Conservation (phyloP, 2,888 invertebrate genomes). For the Odontothrips loti region DNA sequence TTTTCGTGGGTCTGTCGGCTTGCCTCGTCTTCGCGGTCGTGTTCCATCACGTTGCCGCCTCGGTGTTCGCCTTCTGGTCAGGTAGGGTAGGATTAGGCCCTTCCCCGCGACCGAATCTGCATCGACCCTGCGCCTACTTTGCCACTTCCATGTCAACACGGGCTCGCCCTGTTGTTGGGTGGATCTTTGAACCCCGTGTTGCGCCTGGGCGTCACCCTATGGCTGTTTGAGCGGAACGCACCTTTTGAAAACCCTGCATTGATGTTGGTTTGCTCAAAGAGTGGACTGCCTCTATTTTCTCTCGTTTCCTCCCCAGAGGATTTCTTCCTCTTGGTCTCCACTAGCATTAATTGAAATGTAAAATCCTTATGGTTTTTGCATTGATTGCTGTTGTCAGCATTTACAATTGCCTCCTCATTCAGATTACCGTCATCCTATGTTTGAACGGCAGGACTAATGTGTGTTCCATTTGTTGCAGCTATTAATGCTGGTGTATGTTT, state of each 20-base stretch:
- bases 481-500: background rate
- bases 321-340: background rate
- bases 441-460: background rate
- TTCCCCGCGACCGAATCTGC: background rate
- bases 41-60: background rate
- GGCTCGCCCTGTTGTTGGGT: background rate
- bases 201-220: too few species aligned
- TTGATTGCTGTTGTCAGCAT: background rate
- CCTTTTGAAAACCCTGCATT: too few species aligned
- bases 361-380: background rate
- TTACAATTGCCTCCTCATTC: background rate
- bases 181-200: too few species aligned
- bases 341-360: background rate
- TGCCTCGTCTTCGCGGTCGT: background rate
- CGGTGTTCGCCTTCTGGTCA: background rate
- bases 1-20: background rate
- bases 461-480: background rate
- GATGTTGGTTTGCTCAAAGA: too few species aligned
- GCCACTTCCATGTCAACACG: background rate
- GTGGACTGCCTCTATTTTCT: too few species aligned
- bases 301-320: too few species aligned
- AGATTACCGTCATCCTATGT: background rate
- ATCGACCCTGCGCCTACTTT: background rate
- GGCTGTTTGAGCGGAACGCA: too few species aligned
- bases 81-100: background rate